phyloP scores from a whole-genome alignment of 2,797 vertebrate species.

The Sebastes diaconus region DNA sequence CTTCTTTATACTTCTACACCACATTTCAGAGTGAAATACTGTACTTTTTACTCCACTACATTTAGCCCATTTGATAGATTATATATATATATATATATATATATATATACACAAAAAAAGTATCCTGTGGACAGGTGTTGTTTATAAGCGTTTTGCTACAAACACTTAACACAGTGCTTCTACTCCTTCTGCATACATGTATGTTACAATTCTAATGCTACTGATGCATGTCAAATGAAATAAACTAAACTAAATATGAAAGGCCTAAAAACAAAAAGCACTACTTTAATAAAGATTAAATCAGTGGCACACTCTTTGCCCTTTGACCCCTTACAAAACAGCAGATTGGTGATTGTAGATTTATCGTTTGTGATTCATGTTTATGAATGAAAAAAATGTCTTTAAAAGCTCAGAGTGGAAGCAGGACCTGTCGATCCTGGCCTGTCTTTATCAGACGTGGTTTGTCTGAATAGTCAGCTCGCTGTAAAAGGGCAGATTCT shows the following conservation, averaged over 20 bases:
- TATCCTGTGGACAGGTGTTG: too few relatives aligned
- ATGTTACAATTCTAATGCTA: too few relatives aligned
- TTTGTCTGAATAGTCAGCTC: constrained; percentile 48
- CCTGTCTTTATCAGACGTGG: constrained; percentile 47
- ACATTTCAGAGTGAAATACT: too few relatives aligned
- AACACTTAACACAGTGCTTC: too few relatives aligned
- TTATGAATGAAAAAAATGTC: not conserved
- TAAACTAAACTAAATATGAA: too few relatives aligned
- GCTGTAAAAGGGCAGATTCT: constrained; percentile 78
- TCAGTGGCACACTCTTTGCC: not conserved
- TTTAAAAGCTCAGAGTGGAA: constrained; percentile 11
- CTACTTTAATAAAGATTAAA: not conserved
- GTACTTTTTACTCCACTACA: not conserved
- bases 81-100: too few relatives aligned
- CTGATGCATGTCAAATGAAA: too few relatives aligned
- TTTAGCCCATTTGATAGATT: not conserved
- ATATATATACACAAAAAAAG: too few relatives aligned
- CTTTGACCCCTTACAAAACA: not conserved
- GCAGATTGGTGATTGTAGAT: not conserved
- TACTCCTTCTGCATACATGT: too few relatives aligned
- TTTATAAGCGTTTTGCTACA: too few relatives aligned
- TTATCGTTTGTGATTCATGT: rapidly evolving
- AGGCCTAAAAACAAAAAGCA: not conserved
- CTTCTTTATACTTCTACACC: not conserved
- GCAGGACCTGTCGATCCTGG: constrained; percentile 47